These are phyloP conservation scores for Campopleginae sp. DNA, from an alignment of 2,888 invertebrate species.

Conservation along the genomic window DNA sequence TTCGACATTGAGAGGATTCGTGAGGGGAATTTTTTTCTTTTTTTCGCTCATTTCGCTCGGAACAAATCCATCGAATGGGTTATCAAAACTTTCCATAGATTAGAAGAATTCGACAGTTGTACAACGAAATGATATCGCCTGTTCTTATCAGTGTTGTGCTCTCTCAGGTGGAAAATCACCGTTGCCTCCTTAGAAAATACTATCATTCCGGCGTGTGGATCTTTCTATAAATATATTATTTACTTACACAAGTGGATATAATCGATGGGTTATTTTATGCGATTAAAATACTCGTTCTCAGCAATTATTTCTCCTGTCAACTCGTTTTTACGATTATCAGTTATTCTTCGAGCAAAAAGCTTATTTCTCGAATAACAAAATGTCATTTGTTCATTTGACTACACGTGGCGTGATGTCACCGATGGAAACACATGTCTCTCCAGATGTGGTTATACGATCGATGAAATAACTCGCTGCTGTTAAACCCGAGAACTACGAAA, in stretches of 20 bases:
- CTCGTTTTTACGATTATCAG: neutral
- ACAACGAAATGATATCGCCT: slow-evolving; percentile 27
- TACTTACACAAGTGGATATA: neutral
- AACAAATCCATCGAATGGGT: slow-evolving; percentile 30
- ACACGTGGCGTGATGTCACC: neutral
- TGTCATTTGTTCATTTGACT: neutral
- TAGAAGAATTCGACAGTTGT: slow-evolving; percentile 57
- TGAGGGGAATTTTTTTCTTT: slow-evolving; percentile 3
- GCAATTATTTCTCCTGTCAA: neutral
- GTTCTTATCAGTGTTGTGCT: slow-evolving; percentile 31
- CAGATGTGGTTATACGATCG: slow-evolving; percentile 7
- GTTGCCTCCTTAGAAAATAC: slow-evolving; percentile 16
- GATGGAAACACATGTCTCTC: neutral
- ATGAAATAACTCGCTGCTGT: neutral
- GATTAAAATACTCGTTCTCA: neutral
- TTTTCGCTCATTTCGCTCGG: slow-evolving; percentile 15
- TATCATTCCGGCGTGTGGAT: neutral
- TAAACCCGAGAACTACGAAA: neutral
- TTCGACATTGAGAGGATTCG: neutral
- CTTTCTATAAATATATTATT: neutral
- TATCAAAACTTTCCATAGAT: slow-evolving; percentile 55
- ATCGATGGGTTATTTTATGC: neutral
- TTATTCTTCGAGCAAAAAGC: neutral
- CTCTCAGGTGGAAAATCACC: slow-evolving; percentile 56
- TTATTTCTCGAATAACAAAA: neutral